Evolutionary conservation across 2,888 invertebrate species (phyloP).

Genomic region (Diachrysia chrysitis): DNA sequence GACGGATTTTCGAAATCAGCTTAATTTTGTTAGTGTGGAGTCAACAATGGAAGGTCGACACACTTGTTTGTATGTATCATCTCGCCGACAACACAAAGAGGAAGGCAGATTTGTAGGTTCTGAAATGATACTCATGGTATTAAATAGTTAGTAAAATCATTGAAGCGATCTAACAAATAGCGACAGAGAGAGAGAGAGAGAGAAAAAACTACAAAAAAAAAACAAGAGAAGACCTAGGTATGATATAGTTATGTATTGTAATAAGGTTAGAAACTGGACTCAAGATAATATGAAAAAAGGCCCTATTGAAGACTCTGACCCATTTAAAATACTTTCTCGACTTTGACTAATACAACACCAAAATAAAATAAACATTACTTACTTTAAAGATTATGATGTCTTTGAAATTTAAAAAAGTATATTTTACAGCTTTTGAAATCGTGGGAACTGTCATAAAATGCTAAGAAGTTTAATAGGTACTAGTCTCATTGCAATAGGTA

Average conservation of each 20-base stretch:
- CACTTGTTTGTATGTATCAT: conserved; percentile 23
- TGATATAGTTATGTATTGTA: too few species aligned
- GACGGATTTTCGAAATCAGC: conserved; percentile 52
- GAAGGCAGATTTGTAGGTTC: background rate
- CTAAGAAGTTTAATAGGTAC: background rate
- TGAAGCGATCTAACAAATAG: background rate
- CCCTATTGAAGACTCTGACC: too few species aligned
- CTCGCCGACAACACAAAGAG: background rate
- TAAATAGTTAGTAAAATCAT: background rate
- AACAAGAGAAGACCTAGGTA: background rate
- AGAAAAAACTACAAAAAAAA: background rate
- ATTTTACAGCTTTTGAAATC: conserved; percentile 34
- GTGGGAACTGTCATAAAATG: conserved; percentile 29
- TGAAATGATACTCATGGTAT: too few species aligned
- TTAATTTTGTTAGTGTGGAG: conserved; percentile 46
- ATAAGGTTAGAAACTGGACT: too few species aligned
- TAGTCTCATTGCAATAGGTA: background rate
- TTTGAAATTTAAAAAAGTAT: background rate
- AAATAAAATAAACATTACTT: too few species aligned
- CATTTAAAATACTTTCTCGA: too few species aligned
- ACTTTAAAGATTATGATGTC: too few species aligned
- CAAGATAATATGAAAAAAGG: too few species aligned
- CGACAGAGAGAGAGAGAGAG: too few species aligned
- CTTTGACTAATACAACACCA: too few species aligned
- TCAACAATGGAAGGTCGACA: conserved; percentile 53